Base-by-base conservation (phyloP, 2,797 vertebrate species). In the Pterois miles region DNA sequence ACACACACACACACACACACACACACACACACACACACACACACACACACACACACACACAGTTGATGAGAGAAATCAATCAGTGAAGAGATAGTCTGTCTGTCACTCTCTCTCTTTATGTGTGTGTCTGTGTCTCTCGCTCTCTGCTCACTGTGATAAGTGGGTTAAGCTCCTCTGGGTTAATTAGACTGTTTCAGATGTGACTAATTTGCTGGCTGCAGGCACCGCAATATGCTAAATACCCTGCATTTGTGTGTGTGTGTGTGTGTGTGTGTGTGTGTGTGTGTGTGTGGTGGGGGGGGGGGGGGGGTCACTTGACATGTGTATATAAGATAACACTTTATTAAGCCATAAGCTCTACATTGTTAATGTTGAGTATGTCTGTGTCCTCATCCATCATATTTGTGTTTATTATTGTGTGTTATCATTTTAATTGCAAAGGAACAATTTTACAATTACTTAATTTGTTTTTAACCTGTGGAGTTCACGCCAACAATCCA, bases 111-210 rank as follows among this genome's bases (percentile, higher is more conserved):
- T 46, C 43, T 46, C 43, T 46, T 20, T 46, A n/a, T 81, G 25
- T 82, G 7, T 82, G 1, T 80, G 65, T 76, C n/a, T 79, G 7
- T 81, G 79, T 85, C 36, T 88, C 67, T 84, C 57, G 12, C 80
- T 82, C 78, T 88, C 78, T 86, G 80, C 74, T 82, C 87, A 81
- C 87, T 88, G 81, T 88, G 93, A 93, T 94, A 95, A 96, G 92
- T 94, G 81, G 62, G 40, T 92, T 94, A 93, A 94, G 88, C 88
- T 94, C 88, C 90, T 90, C 91, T 95, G 92, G 95, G 93, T 94
- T 96, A 96, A 96, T 96, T 94, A 94, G 72, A 89, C 89, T 92
- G 91, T 96, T 96, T 96, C 86, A 93, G 87, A 95, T 76, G 78
- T 96, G 94, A 92, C 90, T 95, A 89, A 95, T 94, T 96, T 95